Evolutionary conservation across 2,113 vertebrate genomes (phyloP).

Genomic region (Daubentonia madagascariensis): DNA sequence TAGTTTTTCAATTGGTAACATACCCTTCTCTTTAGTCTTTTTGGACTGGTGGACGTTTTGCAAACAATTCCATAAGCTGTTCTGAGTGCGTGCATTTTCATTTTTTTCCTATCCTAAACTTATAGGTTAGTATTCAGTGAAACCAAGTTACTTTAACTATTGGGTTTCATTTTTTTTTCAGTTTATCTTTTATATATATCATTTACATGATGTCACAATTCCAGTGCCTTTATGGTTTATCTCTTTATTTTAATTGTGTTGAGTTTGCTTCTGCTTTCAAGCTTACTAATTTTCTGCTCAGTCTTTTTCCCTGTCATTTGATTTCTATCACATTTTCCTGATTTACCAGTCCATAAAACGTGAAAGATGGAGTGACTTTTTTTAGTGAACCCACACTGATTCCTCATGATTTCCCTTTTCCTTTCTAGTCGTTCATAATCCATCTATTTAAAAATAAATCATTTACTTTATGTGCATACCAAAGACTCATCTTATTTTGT

Average conservation of each 20-base stretch:
- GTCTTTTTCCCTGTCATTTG: neutral
- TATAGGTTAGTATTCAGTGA: constrained; percentile 2
- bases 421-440: neutral
- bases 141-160: neutral
- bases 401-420: neutral
- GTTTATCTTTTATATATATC: neutral
- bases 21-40: constrained; percentile 39
- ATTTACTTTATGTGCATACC: neutral
- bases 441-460: neutral
- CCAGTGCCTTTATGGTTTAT: neutral
- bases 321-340: neutral
- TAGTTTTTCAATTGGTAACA: constrained; percentile 64
- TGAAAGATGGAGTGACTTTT: neutral
- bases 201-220: neutral
- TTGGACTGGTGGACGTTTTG: constrained; percentile 16
- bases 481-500: neutral
- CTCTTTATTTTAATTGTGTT: neutral
- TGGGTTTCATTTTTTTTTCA: neutral
- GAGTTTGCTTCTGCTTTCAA: neutral
- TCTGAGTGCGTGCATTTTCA: neutral
- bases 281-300: neutral
- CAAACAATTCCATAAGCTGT: constrained; percentile 30
- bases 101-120: neutral
- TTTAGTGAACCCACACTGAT: neutral
- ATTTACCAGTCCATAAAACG: neutral